Evolutionary conservation across 2,888 invertebrate genomes (phyloP).

Genomic region (Salpingus planirostris): DNA sequence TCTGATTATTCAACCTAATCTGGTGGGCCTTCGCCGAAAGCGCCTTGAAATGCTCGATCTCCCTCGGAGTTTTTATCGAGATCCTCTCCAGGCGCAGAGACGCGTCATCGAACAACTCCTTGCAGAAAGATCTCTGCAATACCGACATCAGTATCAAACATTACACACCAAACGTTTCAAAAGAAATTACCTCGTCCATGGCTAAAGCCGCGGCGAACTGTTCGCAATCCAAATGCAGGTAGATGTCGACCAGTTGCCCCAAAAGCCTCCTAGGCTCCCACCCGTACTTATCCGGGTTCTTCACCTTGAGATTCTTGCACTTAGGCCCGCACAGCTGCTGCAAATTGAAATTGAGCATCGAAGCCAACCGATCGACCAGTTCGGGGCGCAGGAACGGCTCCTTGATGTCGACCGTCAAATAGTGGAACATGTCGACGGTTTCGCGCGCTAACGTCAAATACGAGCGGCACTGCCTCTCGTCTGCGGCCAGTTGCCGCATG

Average conservation of each 20-base stretch:
- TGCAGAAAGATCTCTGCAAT: conserved; percentile 81
- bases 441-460: conserved; percentile 88
- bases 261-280: conserved; percentile 94
- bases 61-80: conserved; percentile 73
- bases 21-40: conserved; percentile 70
- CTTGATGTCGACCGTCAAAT: conserved; percentile 88
- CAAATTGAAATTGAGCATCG: conserved; percentile 97
- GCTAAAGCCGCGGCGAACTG: conserved; percentile 88
- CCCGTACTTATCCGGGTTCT: conserved; percentile 88
- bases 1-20: conserved; percentile 72
- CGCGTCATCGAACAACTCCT: conserved; percentile 88
- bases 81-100: conserved; percentile 71
- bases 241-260: conserved; percentile 90
- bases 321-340: conserved; percentile 94
- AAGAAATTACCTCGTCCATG: conserved; percentile 74
- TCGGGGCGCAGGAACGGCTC: conserved; percentile 92
- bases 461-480: conserved; percentile 81
- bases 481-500: conserved; percentile 69
- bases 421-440: conserved; percentile 97
- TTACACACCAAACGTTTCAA: too few relatives aligned
- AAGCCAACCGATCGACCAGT: conserved; percentile 81
- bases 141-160: too few relatives aligned
- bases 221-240: conserved; percentile 90
- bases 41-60: conserved; percentile 77
- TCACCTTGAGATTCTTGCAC: conserved; percentile 88